Evolutionary conservation across 2,888 invertebrate genomes (phyloP).

Genomic region (Oligia fasciuncula): DNA sequence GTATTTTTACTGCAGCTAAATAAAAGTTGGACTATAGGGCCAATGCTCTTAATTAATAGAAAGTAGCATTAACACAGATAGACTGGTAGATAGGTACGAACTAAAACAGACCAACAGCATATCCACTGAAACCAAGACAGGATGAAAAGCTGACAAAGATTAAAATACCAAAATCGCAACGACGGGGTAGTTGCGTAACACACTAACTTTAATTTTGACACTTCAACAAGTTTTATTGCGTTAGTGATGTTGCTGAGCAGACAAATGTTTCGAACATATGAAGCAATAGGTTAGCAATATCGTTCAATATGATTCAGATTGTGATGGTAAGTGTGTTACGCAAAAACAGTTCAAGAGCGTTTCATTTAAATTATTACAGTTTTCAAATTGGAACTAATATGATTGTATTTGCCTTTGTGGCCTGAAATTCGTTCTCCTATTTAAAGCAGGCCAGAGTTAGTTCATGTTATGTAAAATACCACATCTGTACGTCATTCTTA

Average conservation of each 20-base stretch:
- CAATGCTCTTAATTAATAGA: constrained; percentile 19
- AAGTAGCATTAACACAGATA: constrained; percentile 1
- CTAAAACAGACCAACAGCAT: constrained; percentile 9
- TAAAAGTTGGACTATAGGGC: neutral
- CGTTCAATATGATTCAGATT: too few relatives aligned
- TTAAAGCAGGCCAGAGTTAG: too few relatives aligned
- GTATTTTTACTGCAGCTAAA: too few relatives aligned
- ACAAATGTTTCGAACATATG: too few relatives aligned
- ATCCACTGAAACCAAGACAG: neutral
- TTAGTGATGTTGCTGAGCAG: too few relatives aligned
- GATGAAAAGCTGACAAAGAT: neutral
- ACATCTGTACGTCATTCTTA: neutral
- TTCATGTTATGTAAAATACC: neutral
- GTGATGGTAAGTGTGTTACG: too few relatives aligned
- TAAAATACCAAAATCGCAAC: too few relatives aligned
- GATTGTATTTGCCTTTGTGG: too few relatives aligned
- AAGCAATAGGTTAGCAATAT: too few relatives aligned
- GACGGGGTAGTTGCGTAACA: too few relatives aligned
- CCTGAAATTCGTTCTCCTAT: neutral
- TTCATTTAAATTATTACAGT: neutral
- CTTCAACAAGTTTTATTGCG: too few relatives aligned
- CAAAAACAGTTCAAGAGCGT: neutral
- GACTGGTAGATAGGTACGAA: neutral
- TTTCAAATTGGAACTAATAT: neutral
- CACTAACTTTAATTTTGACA: too few relatives aligned